Evolutionary conservation across 2,113 vertebrate species (phyloP), one percentile per base, ranked within the genome.

Genomic region (Meriones unguiculatus): DNA sequence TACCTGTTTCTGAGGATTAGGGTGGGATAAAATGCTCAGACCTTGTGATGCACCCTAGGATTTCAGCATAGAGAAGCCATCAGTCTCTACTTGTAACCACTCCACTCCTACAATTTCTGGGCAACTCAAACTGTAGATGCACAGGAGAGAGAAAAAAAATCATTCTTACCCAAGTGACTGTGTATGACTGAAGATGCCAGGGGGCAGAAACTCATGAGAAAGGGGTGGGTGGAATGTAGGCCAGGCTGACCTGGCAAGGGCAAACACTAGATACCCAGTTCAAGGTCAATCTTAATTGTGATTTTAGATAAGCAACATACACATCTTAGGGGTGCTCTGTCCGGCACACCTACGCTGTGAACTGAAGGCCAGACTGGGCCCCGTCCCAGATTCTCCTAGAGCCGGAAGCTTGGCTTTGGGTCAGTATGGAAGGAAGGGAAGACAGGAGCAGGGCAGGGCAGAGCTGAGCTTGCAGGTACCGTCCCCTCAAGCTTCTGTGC

Each of bases 401-500:
- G 57, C 54, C 24, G 62, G 30, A 24, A 18, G 59, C 30, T 64
- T 57, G 35, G 54, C 46, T 52, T 65, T 30, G 0, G 20, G 70
- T 28, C 93, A 67, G 67, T 13, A 14, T 0, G 6, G 3, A n/a
- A 93, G 81, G 24, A 84, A 67, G 85, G 76, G 4, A n/a, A 65
- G 70, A 67, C 54, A 38, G 65, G 59, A 82, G 52, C 41, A 3
- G 2, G 62, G 76, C 54, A 11, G 73, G 54, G 41, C 77, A 89
- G 72, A 41, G 41, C 10, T 32, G 25, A 69, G 59, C 59, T 73
- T 77, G 85, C 8, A 46, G 62, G 77, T 64, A 52, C 11, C 28
- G 32, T 8, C 64, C n/a, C 38, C 52, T 95, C 67, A 25, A 95
- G 78, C 82, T 91, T 88, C 77, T 86, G 67, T 64, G 52, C 73